These are phyloP conservation scores for Ochropacha duplaris DNA, from an alignment of 2,888 invertebrate genomes.

Conservation along the genomic window DNA sequence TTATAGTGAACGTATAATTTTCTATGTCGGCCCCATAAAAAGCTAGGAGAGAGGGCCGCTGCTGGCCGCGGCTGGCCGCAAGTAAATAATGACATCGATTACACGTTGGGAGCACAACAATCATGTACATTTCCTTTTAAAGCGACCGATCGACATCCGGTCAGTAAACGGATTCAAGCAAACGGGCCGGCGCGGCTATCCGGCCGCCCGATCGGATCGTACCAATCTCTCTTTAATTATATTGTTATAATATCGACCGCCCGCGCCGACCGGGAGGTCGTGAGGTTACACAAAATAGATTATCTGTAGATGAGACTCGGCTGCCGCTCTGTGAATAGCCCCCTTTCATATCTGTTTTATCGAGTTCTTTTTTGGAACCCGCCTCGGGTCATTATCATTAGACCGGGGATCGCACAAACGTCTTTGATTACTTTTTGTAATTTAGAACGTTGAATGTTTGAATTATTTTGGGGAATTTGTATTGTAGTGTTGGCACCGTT, in stretches of 20 bases:
- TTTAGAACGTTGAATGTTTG: constrained; percentile 67
- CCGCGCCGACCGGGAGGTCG: constrained; percentile 66
- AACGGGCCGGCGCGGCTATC: constrained; percentile 33
- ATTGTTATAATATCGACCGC: constrained; percentile 70
- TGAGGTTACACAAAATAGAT: constrained; percentile 81
- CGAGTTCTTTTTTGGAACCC: constrained; percentile 59
- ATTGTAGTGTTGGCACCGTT: constrained; percentile 54
- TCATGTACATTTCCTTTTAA: constrained; percentile 68
- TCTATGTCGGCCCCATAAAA: constrained; percentile 1
- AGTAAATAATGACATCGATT: constrained; percentile 71
- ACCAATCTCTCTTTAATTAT: constrained; percentile 80
- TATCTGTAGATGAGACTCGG: constrained; percentile 71
- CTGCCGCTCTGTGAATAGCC: constrained; percentile 66
- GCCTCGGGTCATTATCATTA: constrained; percentile 67
- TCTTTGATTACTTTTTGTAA: constrained; percentile 73
- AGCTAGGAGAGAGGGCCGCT: background rate
- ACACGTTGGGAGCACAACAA: constrained; percentile 61
- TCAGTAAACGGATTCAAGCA: constrained; percentile 44
- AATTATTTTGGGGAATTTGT: constrained; percentile 65
- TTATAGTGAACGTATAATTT: background rate
- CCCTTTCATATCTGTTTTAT: constrained; percentile 67
- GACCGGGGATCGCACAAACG: constrained; percentile 55
- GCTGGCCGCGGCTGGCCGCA: constrained; percentile 21
- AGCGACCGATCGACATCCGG: constrained; percentile 70
- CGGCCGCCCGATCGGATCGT: constrained; percentile 40